A percentile compares a stretch with the other conserved stretches of the same genome.
phyloP scores from a whole-genome alignment of 2,888 invertebrate species.

The Elegia similella region DNA sequence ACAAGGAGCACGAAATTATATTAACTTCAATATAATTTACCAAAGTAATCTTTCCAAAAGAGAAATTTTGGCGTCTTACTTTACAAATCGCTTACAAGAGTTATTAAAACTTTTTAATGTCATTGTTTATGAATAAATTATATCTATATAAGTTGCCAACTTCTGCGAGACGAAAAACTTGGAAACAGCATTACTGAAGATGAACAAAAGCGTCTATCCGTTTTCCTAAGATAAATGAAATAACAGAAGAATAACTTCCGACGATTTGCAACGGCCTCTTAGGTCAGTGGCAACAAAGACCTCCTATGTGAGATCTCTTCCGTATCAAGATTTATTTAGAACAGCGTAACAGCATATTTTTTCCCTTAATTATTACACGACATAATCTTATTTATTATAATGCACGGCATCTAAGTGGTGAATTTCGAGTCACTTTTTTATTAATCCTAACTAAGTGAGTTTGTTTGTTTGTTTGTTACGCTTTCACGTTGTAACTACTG shows the following conservation, averaged over 20 bases:
- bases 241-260: not conserved
- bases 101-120: conserved; percentile 27
- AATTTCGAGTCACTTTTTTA: too few species aligned
- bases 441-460: too few species aligned
- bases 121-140: conserved; percentile 24
- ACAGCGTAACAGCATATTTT: too few species aligned
- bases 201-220: conserved; percentile 30
- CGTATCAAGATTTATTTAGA: too few species aligned
- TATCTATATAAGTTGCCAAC: conserved; percentile 17
- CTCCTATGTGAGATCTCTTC: too few species aligned
- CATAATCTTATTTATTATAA: too few species aligned
- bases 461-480: too few species aligned
- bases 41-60: conserved; percentile 26
- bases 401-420: too few species aligned
- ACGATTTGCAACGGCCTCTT: too few species aligned
- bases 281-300: too few species aligned
- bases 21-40: not conserved
- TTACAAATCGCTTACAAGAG: conserved; percentile 21
- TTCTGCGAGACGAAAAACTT: conserved; percentile 30
- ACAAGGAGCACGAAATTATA: not conserved
- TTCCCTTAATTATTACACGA: too few species aligned
- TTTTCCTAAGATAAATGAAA: not conserved
- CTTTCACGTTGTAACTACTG: too few species aligned
- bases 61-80: conserved; percentile 34
- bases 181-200: conserved; percentile 27